A percentile compares a stretch with the other conserved stretches of the same genome.
Conservation (phyloP, 2,797 vertebrate species). For the Pampus argenteus region DNA sequence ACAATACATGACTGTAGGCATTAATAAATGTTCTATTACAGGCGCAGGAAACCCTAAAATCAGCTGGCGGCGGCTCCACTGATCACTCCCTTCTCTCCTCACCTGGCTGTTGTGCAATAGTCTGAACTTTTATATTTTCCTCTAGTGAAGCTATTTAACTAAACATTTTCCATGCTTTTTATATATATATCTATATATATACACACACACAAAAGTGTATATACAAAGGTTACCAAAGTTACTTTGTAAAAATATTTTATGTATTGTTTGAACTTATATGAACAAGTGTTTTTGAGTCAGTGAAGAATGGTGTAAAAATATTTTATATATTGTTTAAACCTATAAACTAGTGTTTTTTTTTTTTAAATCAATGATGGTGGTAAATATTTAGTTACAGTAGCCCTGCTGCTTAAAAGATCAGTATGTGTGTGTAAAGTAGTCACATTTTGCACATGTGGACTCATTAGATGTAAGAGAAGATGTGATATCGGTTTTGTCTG, state of each 20-base stretch:
- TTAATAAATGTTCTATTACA: conserved; percentile 61
- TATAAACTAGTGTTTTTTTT: conserved; percentile 33
- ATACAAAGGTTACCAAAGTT: conserved; percentile 73
- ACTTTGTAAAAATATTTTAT: conserved; percentile 69
- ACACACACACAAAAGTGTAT: conserved; percentile 52
- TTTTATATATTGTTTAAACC: conserved; percentile 61
- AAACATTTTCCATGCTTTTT: conserved; percentile 61
- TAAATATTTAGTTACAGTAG: conserved; percentile 14
- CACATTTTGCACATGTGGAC: conserved; percentile 33
- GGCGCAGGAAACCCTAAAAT: conserved; percentile 93
- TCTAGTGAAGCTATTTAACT: conserved; percentile 71
- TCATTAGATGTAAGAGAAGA: conserved; percentile 5
- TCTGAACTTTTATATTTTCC: conserved; percentile 69
- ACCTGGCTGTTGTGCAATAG: conserved; percentile 82
- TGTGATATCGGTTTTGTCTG: not conserved
- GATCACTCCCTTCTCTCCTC: conserved; percentile 49
- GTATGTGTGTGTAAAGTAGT: conserved; percentile 32
- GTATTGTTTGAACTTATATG: too few species aligned
- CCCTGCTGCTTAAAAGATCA: conserved; percentile 26
- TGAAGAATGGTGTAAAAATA: conserved; percentile 66
- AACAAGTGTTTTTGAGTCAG: too few species aligned
- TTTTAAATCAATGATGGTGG: not conserved
- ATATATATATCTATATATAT: conserved; percentile 72
- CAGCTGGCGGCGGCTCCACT: conserved; percentile 29
- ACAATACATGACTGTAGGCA: not conserved